phyloP scores from a whole-genome alignment of 2,797 vertebrate species.

The Kryptopterus vitreolus region DNA sequence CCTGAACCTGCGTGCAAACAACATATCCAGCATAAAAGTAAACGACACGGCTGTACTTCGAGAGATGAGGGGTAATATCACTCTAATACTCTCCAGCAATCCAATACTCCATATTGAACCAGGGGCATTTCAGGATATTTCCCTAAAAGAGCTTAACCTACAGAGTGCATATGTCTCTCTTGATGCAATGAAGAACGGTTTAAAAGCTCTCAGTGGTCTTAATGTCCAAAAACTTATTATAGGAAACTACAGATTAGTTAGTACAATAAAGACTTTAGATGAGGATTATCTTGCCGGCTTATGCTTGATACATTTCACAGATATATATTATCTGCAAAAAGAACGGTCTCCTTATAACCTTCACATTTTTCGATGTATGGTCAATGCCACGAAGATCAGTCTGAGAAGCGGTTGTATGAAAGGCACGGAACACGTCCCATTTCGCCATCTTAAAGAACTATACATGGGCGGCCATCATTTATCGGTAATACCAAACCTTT shows the following conservation, averaged over 20 bases:
- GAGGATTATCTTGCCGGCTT: constrained; percentile 61
- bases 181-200: constrained; percentile 53
- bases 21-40: constrained; percentile 65
- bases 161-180: constrained; percentile 65
- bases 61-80: constrained; percentile 62
- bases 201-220: constrained; percentile 70
- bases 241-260: constrained; percentile 64
- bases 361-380: constrained; percentile 45
- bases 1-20: constrained; percentile 71
- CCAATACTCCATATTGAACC: constrained; percentile 65
- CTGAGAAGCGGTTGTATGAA: not conserved
- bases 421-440: not conserved
- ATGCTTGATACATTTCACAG: constrained; percentile 64
- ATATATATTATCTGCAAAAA: constrained; percentile 63
- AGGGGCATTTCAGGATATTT: constrained; percentile 65
- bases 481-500: constrained; percentile 32
- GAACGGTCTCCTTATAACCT: fast-evolving
- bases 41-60: constrained; percentile 64
- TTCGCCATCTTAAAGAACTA: constrained; percentile 43
- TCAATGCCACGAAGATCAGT: constrained; percentile 46
- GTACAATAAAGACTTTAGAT: fast-evolving
- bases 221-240: constrained; percentile 61
- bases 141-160: constrained; percentile 61
- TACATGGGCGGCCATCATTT: not conserved
- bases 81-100: constrained; percentile 70